Percentiles rank a stretch among this genome's conserved stretches.
These are phyloP conservation scores for Bombus fervidus DNA, from an alignment of 1,140 invertebrate genomes.

Conservation along the genomic window DNA sequence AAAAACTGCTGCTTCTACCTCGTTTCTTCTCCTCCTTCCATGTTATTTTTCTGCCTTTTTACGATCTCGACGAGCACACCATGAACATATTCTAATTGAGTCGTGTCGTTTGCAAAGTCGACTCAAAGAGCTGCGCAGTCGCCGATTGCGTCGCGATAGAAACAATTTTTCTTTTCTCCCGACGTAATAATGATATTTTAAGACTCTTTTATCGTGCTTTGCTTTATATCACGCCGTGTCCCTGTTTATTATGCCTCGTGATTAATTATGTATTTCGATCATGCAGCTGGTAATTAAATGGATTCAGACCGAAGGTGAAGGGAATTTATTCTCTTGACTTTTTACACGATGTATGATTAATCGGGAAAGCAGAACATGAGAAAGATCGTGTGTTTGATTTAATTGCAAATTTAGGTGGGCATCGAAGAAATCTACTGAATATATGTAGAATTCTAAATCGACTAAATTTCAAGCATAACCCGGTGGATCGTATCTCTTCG, in stretches of 20 bases:
- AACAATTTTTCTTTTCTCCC: not conserved
- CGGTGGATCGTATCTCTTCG: not conserved
- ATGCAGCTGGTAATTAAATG: not conserved
- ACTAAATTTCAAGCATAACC: not conserved
- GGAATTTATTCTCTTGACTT: not conserved
- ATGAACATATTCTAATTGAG: conserved; percentile 9
- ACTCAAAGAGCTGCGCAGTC: no score
- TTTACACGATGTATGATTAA: not conserved
- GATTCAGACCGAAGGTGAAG: no score
- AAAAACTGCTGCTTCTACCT: no score
- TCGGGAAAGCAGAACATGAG: not conserved
- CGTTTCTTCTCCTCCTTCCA: not conserved
- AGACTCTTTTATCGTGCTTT: not conserved
- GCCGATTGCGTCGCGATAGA: not conserved
- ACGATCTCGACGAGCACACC: not conserved
- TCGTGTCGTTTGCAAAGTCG: not conserved
- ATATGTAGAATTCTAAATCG: not conserved
- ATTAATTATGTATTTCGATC: not conserved
- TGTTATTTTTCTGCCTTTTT: not conserved
- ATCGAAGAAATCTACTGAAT: not conserved
- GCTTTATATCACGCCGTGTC: not conserved
- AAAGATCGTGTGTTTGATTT: not conserved
- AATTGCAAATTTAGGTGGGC: not conserved
- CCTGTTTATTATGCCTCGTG: not conserved
- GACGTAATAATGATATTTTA: not conserved